Evolutionary conservation across 2,797 vertebrate species (phyloP).

Genomic region (Dryobates pubescens): DNA sequence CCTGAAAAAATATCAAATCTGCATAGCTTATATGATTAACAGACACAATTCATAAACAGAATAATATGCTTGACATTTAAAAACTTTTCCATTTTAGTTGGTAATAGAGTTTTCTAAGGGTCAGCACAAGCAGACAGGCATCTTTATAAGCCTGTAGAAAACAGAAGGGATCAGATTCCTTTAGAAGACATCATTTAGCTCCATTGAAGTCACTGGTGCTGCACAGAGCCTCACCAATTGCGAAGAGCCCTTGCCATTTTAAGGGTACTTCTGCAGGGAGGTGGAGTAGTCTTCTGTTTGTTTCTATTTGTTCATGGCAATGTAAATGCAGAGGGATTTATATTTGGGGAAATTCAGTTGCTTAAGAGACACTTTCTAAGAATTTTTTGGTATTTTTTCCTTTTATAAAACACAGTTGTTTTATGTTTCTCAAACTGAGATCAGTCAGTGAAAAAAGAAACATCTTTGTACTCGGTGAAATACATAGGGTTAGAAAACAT

Average conservation of each 20-base stretch:
- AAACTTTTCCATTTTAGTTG: slow-evolving; percentile 15
- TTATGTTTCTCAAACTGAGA: slow-evolving; percentile 57
- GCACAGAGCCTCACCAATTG: not conserved
- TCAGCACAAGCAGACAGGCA: not conserved
- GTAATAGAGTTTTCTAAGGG: not conserved
- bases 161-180: not conserved
- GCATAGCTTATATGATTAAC: slow-evolving; percentile 21
- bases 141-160: not conserved
- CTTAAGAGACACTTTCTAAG: slow-evolving; percentile 83
- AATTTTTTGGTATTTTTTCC: slow-evolving; percentile 48
- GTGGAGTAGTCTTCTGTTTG: not conserved
- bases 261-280: not conserved
- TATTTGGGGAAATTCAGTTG: slow-evolving; percentile 61
- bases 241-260: not conserved
- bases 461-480: slow-evolving; percentile 75
- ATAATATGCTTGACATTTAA: slow-evolving; percentile 25
- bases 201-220: not conserved
- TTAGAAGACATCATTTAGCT: not conserved
- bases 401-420: slow-evolving; percentile 49
- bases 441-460: slow-evolving; percentile 72
- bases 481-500: slow-evolving; percentile 89
- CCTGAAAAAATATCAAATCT: slow-evolving; percentile 36
- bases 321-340: not conserved
- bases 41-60: slow-evolving; percentile 5
- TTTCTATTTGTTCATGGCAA: not conserved